A percentile compares a stretch with the other conserved stretches of the same genome.
Conservation (phyloP, 2,888 invertebrate genomes). For the Danaus chrysippus region DNA sequence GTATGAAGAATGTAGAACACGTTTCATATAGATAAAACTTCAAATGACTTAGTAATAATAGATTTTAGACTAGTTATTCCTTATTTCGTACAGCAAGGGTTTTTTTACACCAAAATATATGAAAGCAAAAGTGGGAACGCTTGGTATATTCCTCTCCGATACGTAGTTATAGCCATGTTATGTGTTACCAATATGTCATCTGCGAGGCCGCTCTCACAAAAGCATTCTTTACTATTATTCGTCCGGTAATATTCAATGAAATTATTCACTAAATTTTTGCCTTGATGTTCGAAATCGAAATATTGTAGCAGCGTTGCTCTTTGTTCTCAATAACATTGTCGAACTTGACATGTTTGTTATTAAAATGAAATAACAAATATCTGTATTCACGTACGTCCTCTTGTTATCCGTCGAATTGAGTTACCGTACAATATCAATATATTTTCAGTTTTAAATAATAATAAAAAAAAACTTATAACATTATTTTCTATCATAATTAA, state of each 20-base stretch:
- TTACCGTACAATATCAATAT: no score
- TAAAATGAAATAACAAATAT: not conserved
- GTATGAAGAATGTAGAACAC: no score
- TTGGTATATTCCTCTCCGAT: slow-evolving; percentile 34
- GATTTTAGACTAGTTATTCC: no score
- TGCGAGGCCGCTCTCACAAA: slow-evolving; percentile 50
- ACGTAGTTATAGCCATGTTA: slow-evolving; percentile 44
- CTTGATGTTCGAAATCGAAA: slow-evolving; percentile 33
- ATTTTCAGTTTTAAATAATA: no score
- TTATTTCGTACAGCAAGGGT: no score
- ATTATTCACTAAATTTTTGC: slow-evolving; percentile 52
- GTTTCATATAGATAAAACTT: no score
- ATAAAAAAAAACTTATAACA: no score
- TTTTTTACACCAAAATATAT: no score
- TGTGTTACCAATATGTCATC: slow-evolving; percentile 58
- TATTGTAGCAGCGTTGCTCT: slow-evolving; percentile 19
- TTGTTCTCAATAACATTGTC: slow-evolving; percentile 11
- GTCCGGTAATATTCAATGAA: slow-evolving; percentile 54
- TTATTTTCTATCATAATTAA: not conserved
- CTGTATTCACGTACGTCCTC: not conserved
- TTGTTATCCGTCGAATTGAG: not conserved
- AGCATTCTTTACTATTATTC: slow-evolving; percentile 61
- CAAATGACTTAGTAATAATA: no score
- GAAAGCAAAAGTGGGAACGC: slow-evolving; percentile 17
- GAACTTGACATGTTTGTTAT: slow-evolving; percentile 7